Evolutionary conservation across 2,113 vertebrate species (phyloP).

Genomic region (Sclerurus mexicanus): DNA sequence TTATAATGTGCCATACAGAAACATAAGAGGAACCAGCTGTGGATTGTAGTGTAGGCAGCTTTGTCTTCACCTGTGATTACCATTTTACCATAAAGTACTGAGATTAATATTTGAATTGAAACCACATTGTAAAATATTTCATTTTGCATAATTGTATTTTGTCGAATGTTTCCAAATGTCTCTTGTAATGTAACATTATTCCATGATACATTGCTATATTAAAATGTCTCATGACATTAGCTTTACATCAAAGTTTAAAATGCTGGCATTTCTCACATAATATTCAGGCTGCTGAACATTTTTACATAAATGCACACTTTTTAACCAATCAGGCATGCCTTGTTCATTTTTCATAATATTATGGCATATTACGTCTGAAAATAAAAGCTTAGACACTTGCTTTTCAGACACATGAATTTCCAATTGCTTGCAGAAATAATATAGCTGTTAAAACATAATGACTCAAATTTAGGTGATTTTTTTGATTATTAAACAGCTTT

Average conservation of each 20-base stretch:
- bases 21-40: not conserved
- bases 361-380: constrained; percentile 52
- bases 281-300: constrained; percentile 20
- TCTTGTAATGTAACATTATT: constrained; percentile 29
- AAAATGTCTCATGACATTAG: constrained; percentile 49
- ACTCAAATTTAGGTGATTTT: constrained; percentile 38
- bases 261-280: constrained; percentile 47
- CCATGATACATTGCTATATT: constrained; percentile 42
- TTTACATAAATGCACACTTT: constrained; percentile 48
- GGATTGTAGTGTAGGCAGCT: not conserved
- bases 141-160: not conserved
- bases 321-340: constrained; percentile 53
- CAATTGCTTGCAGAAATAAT: constrained; percentile 37
- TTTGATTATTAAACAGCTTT: constrained; percentile 9
- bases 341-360: constrained; percentile 62
- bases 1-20: not conserved
- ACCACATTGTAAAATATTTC: not conserved
- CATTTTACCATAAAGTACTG: not conserved
- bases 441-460: constrained; percentile 27
- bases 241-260: constrained; percentile 52
- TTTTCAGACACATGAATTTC: constrained; percentile 55
- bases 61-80: constrained; percentile 17
- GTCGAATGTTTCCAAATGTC: constrained; percentile 43
- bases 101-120: not conserved
- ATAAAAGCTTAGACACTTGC: constrained; percentile 55